phyloP scores from a whole-genome alignment of 1,140 invertebrate genomes.

The Bombus difficillimus region DNA sequence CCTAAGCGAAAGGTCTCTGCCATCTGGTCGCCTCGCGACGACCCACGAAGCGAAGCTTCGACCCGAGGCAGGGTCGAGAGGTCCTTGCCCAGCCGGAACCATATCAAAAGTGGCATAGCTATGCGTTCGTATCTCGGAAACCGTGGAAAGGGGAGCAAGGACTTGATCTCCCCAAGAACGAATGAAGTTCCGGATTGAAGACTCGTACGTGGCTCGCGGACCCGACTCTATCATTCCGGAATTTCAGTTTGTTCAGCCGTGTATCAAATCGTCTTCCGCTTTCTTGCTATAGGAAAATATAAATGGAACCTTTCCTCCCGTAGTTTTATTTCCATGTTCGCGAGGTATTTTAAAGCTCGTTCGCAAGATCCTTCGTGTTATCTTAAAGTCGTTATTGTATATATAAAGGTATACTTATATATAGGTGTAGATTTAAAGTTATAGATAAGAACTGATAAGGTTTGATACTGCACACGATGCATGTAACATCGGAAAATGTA shows the following conservation, averaged over 20 bases:
- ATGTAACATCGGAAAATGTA: too few species aligned
- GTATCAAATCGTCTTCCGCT: neutral
- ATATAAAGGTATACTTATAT: too few species aligned
- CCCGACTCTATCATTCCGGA: neutral
- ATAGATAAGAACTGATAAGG: too few species aligned
- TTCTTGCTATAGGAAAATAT: neutral
- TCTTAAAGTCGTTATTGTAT: too few species aligned
- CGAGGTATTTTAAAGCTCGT: too few species aligned
- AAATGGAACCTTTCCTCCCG: neutral
- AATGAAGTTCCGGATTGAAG: conserved; percentile 39
- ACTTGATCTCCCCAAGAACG: conserved; percentile 53
- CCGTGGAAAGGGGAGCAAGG: conserved; percentile 50
- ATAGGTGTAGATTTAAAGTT: too few species aligned
- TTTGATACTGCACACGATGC: too few species aligned
- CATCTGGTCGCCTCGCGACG: conserved; percentile 58
- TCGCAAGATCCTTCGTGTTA: too few species aligned
- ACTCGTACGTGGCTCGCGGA: neutral
- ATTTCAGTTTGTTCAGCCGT: neutral
- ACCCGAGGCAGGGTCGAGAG: conserved; percentile 65
- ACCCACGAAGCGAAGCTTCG: conserved; percentile 51
- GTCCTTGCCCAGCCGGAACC: conserved; percentile 65
- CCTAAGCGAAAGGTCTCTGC: conserved; percentile 65
- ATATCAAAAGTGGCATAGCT: conserved; percentile 66
- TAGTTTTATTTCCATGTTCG: neutral
- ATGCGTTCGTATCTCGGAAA: conserved; percentile 42